Percentiles rank a stretch among this genome's conserved stretches.
phyloP scores from a whole-genome alignment of 2,888 invertebrate genomes.

The Aporophyla nigra region DNA sequence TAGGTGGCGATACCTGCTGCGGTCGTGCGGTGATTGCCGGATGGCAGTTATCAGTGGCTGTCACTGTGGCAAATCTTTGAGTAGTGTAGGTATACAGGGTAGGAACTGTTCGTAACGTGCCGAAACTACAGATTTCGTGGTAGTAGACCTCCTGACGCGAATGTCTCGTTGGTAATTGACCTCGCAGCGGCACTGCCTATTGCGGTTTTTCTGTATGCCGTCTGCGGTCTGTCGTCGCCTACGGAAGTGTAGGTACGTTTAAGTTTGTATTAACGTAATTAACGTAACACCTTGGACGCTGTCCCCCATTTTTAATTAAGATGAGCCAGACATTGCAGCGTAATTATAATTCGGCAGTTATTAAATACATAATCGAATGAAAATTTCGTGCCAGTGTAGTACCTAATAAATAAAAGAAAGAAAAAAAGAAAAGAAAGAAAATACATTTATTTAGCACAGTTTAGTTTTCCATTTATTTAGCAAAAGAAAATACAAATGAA shows the following conservation, averaged over 20 bases:
- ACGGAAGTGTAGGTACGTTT: not conserved
- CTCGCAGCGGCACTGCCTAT: not conserved
- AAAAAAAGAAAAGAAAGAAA: no score
- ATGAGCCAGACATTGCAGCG: not conserved
- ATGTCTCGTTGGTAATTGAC: not conserved
- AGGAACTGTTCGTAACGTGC: no score
- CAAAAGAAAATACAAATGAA: not conserved
- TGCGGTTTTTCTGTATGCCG: not conserved
- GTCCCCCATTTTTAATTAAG: conserved; percentile 12
- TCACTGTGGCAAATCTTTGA: no score
- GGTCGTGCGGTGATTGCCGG: not conserved
- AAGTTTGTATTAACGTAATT: not conserved
- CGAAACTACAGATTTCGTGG: no score
- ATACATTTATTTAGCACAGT: no score
- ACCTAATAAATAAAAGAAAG: no score
- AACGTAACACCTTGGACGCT: not conserved
- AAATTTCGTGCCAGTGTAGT: not conserved
- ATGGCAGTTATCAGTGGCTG: not conserved
- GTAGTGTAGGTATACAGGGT: no score
- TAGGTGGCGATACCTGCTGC: not conserved
- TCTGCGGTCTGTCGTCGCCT: not conserved
- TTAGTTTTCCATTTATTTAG: no score
- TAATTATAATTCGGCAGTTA: not conserved
- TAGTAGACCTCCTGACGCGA: no score
- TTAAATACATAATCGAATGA: not conserved